Conservation (phyloP, 2,113 vertebrate species). For the Psephotus haematonotus region DNA sequence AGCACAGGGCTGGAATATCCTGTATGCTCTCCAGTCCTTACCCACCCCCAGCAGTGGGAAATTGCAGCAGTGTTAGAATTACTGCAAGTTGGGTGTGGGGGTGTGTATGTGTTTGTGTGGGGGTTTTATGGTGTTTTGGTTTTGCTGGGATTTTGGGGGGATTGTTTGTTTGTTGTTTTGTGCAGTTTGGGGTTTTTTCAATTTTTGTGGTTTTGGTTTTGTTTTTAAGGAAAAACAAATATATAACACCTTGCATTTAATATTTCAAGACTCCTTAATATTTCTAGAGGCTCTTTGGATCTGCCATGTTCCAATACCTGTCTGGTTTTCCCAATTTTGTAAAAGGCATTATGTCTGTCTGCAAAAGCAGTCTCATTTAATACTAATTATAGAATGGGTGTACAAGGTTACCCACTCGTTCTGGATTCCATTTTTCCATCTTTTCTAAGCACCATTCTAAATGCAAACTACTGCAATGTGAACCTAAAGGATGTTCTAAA, state of each 20-base stretch:
- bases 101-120: neutral
- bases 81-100: neutral
- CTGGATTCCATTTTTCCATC: neutral
- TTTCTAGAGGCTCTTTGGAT: neutral
- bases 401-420: neutral
- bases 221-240: neutral
- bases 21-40: neutral
- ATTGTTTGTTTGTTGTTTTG: neutral
- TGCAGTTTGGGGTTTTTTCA: neutral
- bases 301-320: neutral
- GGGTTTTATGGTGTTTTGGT: neutral
- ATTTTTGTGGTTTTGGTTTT: neutral
- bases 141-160: neutral
- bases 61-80: neutral
- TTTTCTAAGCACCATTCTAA: neutral
- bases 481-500: neutral
- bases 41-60: accelerated
- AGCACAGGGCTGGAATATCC: neutral
- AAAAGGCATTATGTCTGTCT: neutral
- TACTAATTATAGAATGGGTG: neutral
- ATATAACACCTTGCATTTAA: neutral
- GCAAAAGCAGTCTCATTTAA: neutral
- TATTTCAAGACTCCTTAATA: neutral
- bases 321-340: neutral
- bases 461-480: neutral